Conservation (phyloP, 2,888 invertebrate genomes). For the Andrena hattorfiana region DNA sequence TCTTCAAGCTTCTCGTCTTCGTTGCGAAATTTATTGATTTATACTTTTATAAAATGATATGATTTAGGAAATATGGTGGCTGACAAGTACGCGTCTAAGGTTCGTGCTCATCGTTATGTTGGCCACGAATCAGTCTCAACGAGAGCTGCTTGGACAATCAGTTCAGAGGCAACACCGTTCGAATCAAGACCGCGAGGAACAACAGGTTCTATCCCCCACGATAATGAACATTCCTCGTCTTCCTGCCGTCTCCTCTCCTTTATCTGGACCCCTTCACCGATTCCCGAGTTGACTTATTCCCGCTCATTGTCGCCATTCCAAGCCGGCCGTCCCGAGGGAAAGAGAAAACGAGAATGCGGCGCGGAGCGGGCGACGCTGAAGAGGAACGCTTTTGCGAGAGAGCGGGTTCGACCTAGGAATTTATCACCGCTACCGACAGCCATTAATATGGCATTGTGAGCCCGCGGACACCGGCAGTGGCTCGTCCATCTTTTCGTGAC, state of each 20-base stretch:
- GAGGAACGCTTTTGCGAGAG: conserved; percentile 60
- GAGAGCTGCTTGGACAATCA: conserved; percentile 29
- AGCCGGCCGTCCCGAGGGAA: conserved; percentile 44
- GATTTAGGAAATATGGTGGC: not conserved
- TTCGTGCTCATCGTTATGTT: too few species aligned
- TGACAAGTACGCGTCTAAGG: not conserved
- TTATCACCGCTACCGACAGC: conserved; percentile 80
- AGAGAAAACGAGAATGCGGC: conserved; percentile 42
- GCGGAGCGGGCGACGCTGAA: conserved; percentile 31
- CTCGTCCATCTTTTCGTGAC: conserved; percentile 76
- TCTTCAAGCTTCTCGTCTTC: not conserved
- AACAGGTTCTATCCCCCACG: conserved; percentile 22
- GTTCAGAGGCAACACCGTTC: not conserved
- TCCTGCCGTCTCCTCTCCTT: conserved; percentile 29
- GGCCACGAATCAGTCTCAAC: not conserved
- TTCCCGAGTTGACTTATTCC: conserved; percentile 67
- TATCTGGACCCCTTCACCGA: conserved; percentile 26
- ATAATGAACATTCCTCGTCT: conserved; percentile 56
- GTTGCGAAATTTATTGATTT: not conserved
- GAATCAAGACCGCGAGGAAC: conserved; percentile 12
- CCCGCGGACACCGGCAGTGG: conserved; percentile 74
- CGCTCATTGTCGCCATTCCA: conserved; percentile 69
- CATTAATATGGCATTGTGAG: conserved; percentile 81
- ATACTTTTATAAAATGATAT: not conserved
- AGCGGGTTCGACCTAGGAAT: conserved; percentile 73